phyloP scores from a whole-genome alignment of 2,797 vertebrate genomes.

The Capromys pilorides region DNA sequence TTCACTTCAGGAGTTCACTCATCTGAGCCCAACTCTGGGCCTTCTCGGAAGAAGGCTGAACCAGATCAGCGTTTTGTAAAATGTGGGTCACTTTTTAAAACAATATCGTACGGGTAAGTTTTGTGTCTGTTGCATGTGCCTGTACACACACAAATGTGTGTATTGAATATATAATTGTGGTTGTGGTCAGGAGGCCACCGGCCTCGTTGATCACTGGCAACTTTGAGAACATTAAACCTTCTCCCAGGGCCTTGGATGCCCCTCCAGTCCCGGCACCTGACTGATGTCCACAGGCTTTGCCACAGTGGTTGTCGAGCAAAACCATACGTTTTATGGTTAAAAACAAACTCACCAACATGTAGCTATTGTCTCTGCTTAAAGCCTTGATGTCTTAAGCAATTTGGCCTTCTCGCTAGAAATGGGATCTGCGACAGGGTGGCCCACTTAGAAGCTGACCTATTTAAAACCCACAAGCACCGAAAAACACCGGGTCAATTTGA shows the following conservation, averaged over 20 bases:
- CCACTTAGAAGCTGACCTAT: slow-evolving; percentile 80
- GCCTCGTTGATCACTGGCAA: neutral
- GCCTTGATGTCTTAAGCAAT: slow-evolving; percentile 8
- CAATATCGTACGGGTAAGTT: neutral
- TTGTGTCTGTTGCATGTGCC: neutral
- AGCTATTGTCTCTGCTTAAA: neutral
- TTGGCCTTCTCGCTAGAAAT: slow-evolving; percentile 72
- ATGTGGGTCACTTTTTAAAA: neutral
- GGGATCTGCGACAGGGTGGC: slow-evolving; percentile 70
- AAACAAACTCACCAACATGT: slow-evolving; percentile 8
- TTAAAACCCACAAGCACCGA: slow-evolving; percentile 75
- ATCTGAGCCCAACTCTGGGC: neutral
- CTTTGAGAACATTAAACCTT: slow-evolving; percentile 6
- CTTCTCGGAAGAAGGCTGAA: neutral
- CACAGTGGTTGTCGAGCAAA: neutral
- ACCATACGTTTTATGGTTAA: slow-evolving; percentile 19
- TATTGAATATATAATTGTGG: neutral
- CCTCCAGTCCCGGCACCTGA: neutral
- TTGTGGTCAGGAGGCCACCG: slow-evolving; percentile 37
- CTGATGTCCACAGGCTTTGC: slow-evolving; percentile 28
- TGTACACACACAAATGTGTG: accelerated
- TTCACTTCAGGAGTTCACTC: neutral
- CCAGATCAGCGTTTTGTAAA: slow-evolving; percentile 39
- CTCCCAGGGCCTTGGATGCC: neutral
- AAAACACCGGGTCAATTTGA: slow-evolving; percentile 69